Percentiles rank a stretch among this genome's conserved stretches.
Evolutionary conservation across 2,113 vertebrate genomes (phyloP).

Genomic region (Mus pahari): DNA sequence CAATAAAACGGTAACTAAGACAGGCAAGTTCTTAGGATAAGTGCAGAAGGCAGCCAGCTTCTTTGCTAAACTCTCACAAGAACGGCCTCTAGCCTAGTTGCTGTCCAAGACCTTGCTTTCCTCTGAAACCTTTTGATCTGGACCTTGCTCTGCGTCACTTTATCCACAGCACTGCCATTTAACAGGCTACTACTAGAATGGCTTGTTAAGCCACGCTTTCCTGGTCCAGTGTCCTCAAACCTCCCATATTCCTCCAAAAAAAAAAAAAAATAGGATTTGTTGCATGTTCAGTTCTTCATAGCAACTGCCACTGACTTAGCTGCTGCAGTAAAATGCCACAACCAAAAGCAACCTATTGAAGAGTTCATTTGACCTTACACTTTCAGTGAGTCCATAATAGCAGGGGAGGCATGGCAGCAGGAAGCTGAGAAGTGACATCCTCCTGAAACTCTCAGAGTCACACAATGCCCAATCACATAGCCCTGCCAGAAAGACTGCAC

Average conservation of each 20-base stretch:
- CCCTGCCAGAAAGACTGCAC: background rate
- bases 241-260: background rate
- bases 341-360: background rate
- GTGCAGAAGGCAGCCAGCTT: background rate
- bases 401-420: background rate
- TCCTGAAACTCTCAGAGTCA: background rate
- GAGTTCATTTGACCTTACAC: background rate
- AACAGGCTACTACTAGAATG: background rate
- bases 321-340: background rate
- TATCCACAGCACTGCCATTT: background rate
- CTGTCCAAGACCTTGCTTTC: background rate
- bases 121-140: background rate
- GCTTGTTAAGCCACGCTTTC: background rate
- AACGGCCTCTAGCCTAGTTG: background rate
- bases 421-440: background rate
- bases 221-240: background rate
- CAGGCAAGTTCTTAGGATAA: background rate
- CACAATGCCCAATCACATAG: background rate
- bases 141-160: background rate
- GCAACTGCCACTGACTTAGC: background rate
- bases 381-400: background rate
- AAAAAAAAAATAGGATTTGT: background rate
- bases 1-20: background rate
- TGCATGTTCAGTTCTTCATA: background rate
- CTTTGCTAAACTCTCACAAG: background rate